phyloP scores from a whole-genome alignment of 2,113 vertebrate species.

The Phaethornis superciliosus region DNA sequence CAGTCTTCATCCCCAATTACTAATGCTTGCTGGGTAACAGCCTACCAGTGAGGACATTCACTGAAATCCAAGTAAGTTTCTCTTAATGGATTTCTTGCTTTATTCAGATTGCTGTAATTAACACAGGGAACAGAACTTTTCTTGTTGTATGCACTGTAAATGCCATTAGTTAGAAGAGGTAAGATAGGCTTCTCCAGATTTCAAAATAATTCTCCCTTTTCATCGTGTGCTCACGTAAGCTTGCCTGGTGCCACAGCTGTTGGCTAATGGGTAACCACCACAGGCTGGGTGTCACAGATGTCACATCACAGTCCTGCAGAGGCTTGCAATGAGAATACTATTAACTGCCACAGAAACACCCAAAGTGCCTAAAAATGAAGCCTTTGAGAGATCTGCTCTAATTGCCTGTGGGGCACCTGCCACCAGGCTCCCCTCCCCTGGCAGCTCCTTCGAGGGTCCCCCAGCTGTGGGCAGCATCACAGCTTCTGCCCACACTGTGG shows the following conservation, averaged over 20 bases:
- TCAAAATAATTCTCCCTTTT: neutral
- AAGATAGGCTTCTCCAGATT: rapidly evolving
- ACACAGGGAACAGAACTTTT: neutral
- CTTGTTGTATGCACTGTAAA: neutral
- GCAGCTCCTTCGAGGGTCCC: neutral
- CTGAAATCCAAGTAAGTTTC: neutral
- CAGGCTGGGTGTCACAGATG: neutral
- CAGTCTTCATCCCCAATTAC: neutral
- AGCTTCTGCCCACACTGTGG: rapidly evolving
- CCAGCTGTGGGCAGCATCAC: neutral
- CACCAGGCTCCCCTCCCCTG: rapidly evolving
- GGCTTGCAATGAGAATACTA: neutral
- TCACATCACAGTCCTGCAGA: neutral
- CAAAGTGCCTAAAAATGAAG: neutral
- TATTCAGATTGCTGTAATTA: neutral
- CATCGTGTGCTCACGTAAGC: rapidly evolving
- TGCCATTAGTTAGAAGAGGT: neutral
- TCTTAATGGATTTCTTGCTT: neutral
- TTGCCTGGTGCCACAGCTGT: rapidly evolving
- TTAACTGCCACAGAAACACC: neutral
- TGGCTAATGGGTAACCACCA: neutral
- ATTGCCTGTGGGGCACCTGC: rapidly evolving
- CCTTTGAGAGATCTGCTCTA: neutral
- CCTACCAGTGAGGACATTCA: neutral
- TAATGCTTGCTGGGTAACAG: neutral